Percentiles rank a stretch among this genome's conserved stretches.
Conservation (phyloP, 2,797 vertebrate species). For the Pipistrellus pipistrellus region DNA sequence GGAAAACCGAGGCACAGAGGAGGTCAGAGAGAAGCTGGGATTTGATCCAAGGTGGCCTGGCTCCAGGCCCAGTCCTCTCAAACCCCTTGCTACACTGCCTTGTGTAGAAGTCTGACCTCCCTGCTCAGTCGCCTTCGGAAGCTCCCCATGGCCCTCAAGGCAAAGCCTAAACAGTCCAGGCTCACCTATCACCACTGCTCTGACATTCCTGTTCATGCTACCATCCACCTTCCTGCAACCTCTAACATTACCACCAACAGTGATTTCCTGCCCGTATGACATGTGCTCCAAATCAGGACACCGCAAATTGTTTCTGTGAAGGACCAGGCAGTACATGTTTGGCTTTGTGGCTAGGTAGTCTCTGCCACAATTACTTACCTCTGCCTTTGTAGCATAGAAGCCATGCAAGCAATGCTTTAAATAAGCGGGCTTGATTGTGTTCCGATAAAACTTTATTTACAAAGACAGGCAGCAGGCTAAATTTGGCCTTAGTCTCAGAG, state of each 20-base stretch:
- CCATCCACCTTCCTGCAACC: neutral
- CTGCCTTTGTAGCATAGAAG: neutral
- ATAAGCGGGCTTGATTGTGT: neutral
- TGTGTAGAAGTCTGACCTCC: neutral
- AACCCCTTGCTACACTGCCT: neutral
- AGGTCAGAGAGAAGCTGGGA: neutral
- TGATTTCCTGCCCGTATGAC: neutral
- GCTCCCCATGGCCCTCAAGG: neutral
- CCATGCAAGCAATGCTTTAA: neutral
- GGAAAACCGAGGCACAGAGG: neutral
- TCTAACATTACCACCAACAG: neutral
- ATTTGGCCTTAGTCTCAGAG: neutral
- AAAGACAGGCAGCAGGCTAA: neutral
- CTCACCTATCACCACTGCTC: neutral
- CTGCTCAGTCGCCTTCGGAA: neutral
- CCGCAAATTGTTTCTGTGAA: neutral
- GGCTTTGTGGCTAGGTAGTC: neutral
- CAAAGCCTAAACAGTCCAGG: neutral
- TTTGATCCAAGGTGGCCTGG: neutral
- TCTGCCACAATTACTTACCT: conserved; percentile 27
- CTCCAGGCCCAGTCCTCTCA: neutral
- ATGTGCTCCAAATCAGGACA: neutral
- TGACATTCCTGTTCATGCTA: neutral
- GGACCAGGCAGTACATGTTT: neutral
- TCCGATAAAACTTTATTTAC: conserved; percentile 4